phyloP scores from a whole-genome alignment of 2,888 invertebrate genomes.

The Eilema depressum region DNA sequence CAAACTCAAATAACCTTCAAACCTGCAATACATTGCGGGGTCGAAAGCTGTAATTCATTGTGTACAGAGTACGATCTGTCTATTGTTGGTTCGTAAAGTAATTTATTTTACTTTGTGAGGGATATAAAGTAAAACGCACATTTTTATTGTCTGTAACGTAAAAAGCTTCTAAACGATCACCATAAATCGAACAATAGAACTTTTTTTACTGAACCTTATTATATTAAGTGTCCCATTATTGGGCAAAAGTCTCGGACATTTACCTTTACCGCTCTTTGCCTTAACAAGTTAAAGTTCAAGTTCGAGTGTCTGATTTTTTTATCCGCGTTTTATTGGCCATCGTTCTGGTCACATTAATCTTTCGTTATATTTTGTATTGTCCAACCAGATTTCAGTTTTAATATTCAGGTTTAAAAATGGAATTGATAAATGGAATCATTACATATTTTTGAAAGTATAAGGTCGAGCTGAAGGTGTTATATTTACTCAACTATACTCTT shows the following conservation, averaged over 20 bases:
- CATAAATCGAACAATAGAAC: constrained; percentile 1
- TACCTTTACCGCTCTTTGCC: not conserved
- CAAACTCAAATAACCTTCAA: constrained; percentile 23
- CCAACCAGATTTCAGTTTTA: no score
- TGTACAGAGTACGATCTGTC: constrained; percentile 9
- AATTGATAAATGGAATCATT: no score
- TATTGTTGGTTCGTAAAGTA: constrained; percentile 22
- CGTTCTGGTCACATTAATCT: not conserved
- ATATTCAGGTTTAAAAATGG: no score
- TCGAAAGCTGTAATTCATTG: constrained; percentile 36
- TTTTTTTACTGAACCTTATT: constrained; percentile 1
- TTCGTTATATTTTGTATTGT: no score
- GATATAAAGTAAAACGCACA: constrained; percentile 4
- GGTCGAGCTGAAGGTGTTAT: no score
- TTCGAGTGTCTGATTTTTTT: not conserved
- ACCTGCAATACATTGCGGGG: constrained; percentile 16
- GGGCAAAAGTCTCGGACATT: not conserved
- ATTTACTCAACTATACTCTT: no score
- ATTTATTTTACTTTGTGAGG: constrained; percentile 17
- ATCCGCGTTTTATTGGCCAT: not conserved
- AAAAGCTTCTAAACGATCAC: constrained; percentile 4
- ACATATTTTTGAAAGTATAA: no score
- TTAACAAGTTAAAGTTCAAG: not conserved
- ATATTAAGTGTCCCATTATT: not conserved
- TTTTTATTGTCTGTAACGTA: constrained; percentile 24